Evolutionary conservation across 2,797 vertebrate genomes (phyloP), one percentile per base, ranked within the genome.

Genomic region (Galago senegalensis): DNA sequence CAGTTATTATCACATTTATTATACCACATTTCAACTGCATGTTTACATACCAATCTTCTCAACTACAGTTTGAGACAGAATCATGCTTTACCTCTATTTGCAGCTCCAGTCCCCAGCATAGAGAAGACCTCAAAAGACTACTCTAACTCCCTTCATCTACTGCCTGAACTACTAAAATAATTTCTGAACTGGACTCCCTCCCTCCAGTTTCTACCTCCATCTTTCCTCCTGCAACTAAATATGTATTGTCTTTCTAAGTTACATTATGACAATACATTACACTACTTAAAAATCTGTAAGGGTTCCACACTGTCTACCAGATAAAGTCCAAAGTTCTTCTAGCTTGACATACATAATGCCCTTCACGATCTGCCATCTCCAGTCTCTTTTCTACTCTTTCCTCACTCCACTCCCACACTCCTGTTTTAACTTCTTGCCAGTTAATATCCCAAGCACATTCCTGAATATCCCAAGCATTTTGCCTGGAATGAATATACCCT

Each of bases 221-320:
- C 58, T 83, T 93, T 75, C 63, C 43, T 95, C 61, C 46, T 60
- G 58, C 70, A 96, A 80, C 25, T 69, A 92, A 75, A 75, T 20
- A 83, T 3, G 69, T 23, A 87, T 4, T 72, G 14, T 85, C 80
- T 94, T 93, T 96, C 29, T 84, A 81, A 90, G 94, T 46, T 18
- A 83, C 61, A 21, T 77, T 43, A 91, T 83, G 72, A 79, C 12
- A 14, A 17, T 77, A 23, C 46, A 90, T 69, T 93, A 40, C 61
- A 91, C 80, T 53, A 75, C 76, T 93, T 93, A 94, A 89, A 97
- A 61, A 92, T 96, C 53, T 91, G 80, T 69, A 91, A 83, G 69
- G 58, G 37, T 40, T 37, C 53, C 21, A 46, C 10, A 67, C 37
- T 87, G 20, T 70, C 49, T 80, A 53, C 10, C 79, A 46, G 37